A percentile compares a stretch with the other conserved stretches of the same genome.
Evolutionary conservation across 1,140 invertebrate genomes (phyloP).

Genomic region (Lucilia cuprina): DNA sequence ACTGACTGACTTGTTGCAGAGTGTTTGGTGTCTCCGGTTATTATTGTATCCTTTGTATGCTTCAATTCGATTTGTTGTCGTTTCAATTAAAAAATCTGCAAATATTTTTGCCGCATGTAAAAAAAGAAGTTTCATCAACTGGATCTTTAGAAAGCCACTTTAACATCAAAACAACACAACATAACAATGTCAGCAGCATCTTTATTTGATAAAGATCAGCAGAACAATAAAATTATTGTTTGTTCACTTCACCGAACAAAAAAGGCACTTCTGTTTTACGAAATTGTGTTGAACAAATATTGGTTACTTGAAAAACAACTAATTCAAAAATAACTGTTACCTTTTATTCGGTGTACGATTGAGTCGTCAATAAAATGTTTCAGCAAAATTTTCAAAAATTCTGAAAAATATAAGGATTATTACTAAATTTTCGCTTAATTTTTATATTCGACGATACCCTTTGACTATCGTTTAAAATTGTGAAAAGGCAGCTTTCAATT

Average conservation of each 20-base stretch:
- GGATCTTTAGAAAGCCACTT: neutral
- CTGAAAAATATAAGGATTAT: too few species aligned
- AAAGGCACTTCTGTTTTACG: neutral
- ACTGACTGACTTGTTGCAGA: neutral
- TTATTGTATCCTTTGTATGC: neutral
- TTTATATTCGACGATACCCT: too few species aligned
- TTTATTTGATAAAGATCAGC: slow-evolving; percentile 1
- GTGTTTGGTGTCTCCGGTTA: neutral
- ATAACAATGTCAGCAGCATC: slow-evolving; percentile 32
- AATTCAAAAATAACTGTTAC: too few species aligned
- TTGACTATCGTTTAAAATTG: too few species aligned
- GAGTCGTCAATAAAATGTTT: too few species aligned
- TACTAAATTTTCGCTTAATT: too few species aligned
- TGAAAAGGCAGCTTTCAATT: too few species aligned
- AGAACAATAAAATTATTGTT: neutral
- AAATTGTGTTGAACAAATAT: too few species aligned
- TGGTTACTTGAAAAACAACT: too few species aligned
- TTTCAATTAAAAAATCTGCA: slow-evolving; percentile 21
- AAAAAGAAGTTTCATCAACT: neutral
- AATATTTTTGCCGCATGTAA: slow-evolving; percentile 12
- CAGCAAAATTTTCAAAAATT: too few species aligned
- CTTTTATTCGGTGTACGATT: too few species aligned
- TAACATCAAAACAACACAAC: slow-evolving; percentile 22
- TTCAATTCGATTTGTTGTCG: slow-evolving; percentile 21
- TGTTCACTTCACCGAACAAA: neutral